Percentiles rank a stretch among this genome's conserved stretches.
These are phyloP conservation scores for Diploptera punctata DNA, from an alignment of 2,888 invertebrate genomes.

Conservation along the genomic window DNA sequence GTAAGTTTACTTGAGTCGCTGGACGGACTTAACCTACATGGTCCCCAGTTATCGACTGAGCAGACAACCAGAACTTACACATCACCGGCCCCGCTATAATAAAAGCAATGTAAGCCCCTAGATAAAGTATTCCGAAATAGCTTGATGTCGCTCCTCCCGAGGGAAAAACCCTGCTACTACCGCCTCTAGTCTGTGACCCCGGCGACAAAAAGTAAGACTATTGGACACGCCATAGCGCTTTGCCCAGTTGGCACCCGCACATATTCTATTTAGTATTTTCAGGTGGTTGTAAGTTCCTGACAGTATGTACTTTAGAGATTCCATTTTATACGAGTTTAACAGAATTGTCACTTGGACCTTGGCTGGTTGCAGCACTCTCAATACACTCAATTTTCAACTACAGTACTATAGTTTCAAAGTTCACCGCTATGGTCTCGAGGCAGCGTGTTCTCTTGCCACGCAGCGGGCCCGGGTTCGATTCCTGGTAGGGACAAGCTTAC, in stretches of 20 bases:
- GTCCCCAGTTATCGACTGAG: conserved; percentile 29
- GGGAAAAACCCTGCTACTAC: conserved; percentile 31
- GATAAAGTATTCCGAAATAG: conserved; percentile 36
- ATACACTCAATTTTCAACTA: too few species aligned
- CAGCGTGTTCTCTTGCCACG: too few species aligned
- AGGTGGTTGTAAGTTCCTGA: conserved; percentile 25
- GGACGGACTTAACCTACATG: conserved; percentile 29
- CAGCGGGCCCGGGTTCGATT: too few species aligned
- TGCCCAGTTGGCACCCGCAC: conserved; percentile 34
- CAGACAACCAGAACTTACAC: conserved; percentile 2
- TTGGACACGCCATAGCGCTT: conserved; percentile 17
- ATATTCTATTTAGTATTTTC: conserved; percentile 24
- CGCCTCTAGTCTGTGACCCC: conserved; percentile 11
- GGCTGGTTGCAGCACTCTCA: too few species aligned
- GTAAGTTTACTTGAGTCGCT: neutral
- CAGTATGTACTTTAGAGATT: too few species aligned
- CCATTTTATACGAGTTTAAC: too few species aligned
- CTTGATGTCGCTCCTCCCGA: conserved; percentile 1
- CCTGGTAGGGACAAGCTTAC: too few species aligned
- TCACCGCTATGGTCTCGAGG: too few species aligned
- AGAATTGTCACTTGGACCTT: too few species aligned
- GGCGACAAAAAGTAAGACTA: neutral
- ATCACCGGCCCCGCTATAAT: conserved; percentile 3
- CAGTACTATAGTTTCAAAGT: too few species aligned
- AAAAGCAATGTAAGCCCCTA: conserved; percentile 24